A percentile compares a stretch with the other conserved stretches of the same genome.
phyloP scores from a whole-genome alignment of 2,113 vertebrate species.

The Mesocricetus auratus region DNA sequence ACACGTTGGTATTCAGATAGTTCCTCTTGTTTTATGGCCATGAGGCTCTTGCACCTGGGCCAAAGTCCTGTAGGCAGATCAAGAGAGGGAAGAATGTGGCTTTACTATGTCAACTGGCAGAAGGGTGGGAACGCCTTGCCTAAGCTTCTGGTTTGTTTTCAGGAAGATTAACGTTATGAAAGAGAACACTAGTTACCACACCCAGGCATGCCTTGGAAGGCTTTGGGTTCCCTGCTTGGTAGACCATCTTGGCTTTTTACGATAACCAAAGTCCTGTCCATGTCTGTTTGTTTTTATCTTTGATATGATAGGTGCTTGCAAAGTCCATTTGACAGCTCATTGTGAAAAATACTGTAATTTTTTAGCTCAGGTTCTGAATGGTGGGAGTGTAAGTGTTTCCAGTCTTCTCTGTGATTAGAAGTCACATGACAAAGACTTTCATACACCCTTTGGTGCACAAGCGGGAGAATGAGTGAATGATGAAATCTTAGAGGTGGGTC shows the following conservation, averaged over 20 bases:
- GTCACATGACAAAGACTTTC: background rate
- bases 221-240: background rate
- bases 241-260: constrained; percentile 22
- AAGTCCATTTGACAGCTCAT: background rate
- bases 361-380: background rate
- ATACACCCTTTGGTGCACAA: background rate
- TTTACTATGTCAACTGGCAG: background rate
- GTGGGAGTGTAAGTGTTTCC: background rate
- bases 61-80: background rate
- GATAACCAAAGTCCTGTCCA: background rate
- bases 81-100: background rate
- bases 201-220: background rate
- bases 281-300: background rate
- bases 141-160: background rate
- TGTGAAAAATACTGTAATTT: background rate
- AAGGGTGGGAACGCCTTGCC: background rate
- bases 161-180: background rate
- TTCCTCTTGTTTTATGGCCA: background rate
- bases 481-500: background rate
- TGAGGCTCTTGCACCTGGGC: background rate
- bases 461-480: too few relatives aligned
- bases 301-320: background rate
- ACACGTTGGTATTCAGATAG: background rate
- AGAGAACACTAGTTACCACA: background rate
- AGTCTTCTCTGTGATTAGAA: background rate